Conservation (phyloP, 2,888 invertebrate genomes). For the Drosophila mulleri region DNA sequence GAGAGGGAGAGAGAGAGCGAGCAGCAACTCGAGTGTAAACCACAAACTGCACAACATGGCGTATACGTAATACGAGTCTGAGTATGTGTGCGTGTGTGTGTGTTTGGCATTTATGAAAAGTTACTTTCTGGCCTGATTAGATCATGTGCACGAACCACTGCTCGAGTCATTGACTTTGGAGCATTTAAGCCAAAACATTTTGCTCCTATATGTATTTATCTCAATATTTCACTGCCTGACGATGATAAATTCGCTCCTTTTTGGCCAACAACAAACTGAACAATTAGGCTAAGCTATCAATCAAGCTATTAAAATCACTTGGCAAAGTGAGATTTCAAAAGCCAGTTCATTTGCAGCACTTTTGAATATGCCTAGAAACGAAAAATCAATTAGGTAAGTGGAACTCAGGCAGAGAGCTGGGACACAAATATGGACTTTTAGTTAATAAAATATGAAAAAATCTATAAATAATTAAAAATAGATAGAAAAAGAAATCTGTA, state of each 20-base stretch:
- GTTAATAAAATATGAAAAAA: background rate
- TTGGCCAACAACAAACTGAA: slow-evolving; percentile 11
- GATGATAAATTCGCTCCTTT: slow-evolving; percentile 30
- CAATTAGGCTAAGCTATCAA: slow-evolving; percentile 46
- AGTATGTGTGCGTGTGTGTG: slow-evolving; percentile 2
- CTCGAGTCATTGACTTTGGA: slow-evolving; percentile 28
- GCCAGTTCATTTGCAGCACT: slow-evolving; percentile 12
- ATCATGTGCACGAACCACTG: slow-evolving; percentile 21
- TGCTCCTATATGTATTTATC: slow-evolving; percentile 27
- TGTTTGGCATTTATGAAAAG: slow-evolving; percentile 47
- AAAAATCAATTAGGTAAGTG: background rate
- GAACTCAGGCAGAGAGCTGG: no score
- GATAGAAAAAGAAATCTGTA: background rate
- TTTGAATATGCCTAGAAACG: background rate
- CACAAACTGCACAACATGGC: slow-evolving; percentile 45
- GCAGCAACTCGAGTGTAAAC: slow-evolving; percentile 38
- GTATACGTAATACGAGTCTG: slow-evolving; percentile 44
- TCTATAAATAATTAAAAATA: no score
- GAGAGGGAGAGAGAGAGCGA: background rate
- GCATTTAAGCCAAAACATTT: slow-evolving; percentile 21
- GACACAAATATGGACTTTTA: no score
- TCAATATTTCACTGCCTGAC: slow-evolving; percentile 24
- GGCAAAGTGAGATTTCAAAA: slow-evolving; percentile 14
- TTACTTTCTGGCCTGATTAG: slow-evolving; percentile 39
- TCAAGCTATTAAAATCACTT: slow-evolving; percentile 39